Evolutionary conservation across 2,888 invertebrate species (phyloP).

Genomic region (Aspidapion aeneum): DNA sequence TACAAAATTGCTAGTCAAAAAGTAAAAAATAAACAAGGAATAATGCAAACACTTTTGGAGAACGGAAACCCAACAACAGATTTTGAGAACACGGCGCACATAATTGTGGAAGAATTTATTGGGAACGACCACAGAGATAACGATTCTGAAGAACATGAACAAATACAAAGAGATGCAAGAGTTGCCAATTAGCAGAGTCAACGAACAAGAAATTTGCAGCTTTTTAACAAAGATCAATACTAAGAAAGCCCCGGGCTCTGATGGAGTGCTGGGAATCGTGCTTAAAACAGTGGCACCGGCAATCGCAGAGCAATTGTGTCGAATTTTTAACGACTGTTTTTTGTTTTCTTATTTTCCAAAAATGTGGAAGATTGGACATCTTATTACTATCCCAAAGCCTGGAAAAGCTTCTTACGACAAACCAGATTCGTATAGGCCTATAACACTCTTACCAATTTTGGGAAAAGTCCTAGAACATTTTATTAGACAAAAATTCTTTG

Average conservation of each 20-base stretch:
- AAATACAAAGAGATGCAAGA: neutral
- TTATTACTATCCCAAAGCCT: neutral
- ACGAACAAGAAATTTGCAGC: neutral
- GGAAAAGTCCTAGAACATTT: conserved; percentile 1
- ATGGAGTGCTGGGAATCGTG: neutral
- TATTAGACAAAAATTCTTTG: neutral
- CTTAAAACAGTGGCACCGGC: neutral
- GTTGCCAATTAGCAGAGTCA: too few species aligned
- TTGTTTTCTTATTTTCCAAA: neutral
- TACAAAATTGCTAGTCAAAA: conserved; percentile 1
- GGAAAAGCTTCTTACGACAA: neutral
- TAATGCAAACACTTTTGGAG: neutral
- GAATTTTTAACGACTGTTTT: neutral
- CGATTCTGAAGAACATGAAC: neutral
- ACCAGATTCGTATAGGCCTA: neutral
- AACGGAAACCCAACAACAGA: neutral
- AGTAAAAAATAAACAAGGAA: neutral
- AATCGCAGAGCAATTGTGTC: neutral
- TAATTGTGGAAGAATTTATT: neutral
- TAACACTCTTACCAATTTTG: neutral
- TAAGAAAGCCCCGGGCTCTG: neutral
- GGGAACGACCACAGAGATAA: neutral
- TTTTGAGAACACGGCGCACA: neutral
- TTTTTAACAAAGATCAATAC: neutral
- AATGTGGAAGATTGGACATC: neutral